A percentile compares a stretch with the other conserved stretches of the same genome.
Evolutionary conservation across 2,113 vertebrate species (phyloP).

Genomic region (Notiomystis cincta): DNA sequence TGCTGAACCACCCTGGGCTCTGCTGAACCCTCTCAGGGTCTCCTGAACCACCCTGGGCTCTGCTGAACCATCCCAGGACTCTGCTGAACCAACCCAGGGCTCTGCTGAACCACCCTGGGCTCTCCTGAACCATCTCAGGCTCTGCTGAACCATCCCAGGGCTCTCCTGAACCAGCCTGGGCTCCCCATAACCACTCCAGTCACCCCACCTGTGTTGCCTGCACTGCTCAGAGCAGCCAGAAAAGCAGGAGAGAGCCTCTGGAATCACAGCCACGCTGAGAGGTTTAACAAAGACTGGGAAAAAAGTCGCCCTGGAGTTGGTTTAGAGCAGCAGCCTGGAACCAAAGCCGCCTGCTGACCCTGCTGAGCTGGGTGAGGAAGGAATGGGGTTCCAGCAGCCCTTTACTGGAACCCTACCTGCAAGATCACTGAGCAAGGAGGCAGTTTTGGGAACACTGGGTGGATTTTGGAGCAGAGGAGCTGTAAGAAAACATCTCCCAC

Average conservation of each 20-base stretch:
- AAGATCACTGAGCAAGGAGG: fast-evolving
- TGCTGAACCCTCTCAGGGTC: too few relatives aligned
- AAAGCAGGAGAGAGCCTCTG: background rate
- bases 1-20: too few relatives aligned
- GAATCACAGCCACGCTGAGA: background rate
- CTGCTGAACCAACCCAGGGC: too few relatives aligned
- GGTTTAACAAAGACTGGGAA: fast-evolving
- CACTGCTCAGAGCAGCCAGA: background rate
- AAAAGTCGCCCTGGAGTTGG: background rate
- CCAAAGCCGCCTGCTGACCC: background rate
- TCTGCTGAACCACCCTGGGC: too few relatives aligned
- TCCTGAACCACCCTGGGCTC: too few relatives aligned
- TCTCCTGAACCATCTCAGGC: too few relatives aligned
- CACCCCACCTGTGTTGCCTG: fast-evolving
- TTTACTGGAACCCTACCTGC: background rate
- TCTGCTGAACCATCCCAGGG: too few relatives aligned
- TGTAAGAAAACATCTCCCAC: fast-evolving
- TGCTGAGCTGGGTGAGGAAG: too few relatives aligned
- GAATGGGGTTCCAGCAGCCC: background rate
- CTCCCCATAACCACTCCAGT: too few relatives aligned
- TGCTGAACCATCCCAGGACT: too few relatives aligned
- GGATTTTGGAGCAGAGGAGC: background rate
- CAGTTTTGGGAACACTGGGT: background rate
- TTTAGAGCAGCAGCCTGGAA: background rate
- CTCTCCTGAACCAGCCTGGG: too few relatives aligned